These are phyloP conservation scores for Nothoprocta pentlandii DNA, from an alignment of 2,113 vertebrate genomes.

Conservation along the genomic window DNA sequence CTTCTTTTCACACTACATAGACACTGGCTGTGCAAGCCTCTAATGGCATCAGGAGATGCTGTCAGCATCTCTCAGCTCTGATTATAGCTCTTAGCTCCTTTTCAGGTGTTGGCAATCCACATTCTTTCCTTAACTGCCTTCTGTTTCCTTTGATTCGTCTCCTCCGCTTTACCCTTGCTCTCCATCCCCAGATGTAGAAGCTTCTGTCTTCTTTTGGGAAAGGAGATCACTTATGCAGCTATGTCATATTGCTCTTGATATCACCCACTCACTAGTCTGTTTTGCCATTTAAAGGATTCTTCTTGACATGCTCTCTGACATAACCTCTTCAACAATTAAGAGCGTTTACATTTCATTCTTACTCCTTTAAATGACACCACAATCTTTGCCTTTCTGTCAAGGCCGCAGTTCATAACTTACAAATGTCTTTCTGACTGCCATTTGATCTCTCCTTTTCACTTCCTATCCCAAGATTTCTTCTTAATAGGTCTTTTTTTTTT, in stretches of 20 bases:
- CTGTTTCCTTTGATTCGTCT: neutral
- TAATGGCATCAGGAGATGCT: neutral
- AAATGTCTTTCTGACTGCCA: neutral
- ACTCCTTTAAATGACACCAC: neutral
- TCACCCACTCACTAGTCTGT: neutral
- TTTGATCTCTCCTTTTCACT: neutral
- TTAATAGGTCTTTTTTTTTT: neutral
- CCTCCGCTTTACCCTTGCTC: neutral
- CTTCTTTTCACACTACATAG: neutral
- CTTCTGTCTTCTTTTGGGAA: neutral
- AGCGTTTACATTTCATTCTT: neutral
- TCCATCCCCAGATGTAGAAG: neutral
- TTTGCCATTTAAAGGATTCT: neutral
- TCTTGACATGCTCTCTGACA: neutral
- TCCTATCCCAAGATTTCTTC: slow-evolving; percentile 19
- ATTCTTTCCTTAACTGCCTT: neutral
- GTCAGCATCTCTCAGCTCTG: neutral
- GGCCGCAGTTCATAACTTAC: slow-evolving; percentile 5
- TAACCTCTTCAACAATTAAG: slow-evolving; percentile 2
- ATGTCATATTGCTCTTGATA: neutral
- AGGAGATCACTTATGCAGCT: neutral
- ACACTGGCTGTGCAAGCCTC: neutral
- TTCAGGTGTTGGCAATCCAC: neutral
- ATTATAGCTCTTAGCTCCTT: neutral
- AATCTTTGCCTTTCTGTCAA: neutral